Conservation (phyloP, 2,797 vertebrate species). For the Myotis planiceps region DNA sequence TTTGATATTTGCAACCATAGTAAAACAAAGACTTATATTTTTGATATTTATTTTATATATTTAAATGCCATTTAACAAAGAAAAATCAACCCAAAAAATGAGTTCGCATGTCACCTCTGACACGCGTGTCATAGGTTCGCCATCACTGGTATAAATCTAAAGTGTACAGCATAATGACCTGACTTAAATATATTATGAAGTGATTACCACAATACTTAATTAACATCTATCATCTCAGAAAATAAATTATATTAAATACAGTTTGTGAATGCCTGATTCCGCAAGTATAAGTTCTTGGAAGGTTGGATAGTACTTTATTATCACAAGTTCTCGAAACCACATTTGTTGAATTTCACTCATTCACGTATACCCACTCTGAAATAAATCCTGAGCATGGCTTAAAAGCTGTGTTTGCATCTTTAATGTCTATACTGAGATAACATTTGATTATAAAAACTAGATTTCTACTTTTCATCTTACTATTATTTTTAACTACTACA, state of each 20-base stretch:
- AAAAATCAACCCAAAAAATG: no score
- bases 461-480: slow-evolving; percentile 11
- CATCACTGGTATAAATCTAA: background rate
- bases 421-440: slow-evolving; percentile 1
- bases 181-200: background rate
- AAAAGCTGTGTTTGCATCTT: slow-evolving; percentile 26
- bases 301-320: background rate
- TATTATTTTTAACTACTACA: slow-evolving; percentile 52
- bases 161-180: background rate
- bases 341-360: slow-evolving; percentile 2
- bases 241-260: background rate
- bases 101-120: no score
- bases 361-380: background rate
- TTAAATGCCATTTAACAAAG: no score
- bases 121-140: no score
- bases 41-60: no score
- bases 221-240: background rate
- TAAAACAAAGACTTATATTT: no score
- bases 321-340: background rate
- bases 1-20: no score
- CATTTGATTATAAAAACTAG: slow-evolving; percentile 41
- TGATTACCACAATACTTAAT: background rate
- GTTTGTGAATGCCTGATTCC: background rate
- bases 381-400: background rate
- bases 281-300: background rate